Evolutionary conservation across 2,113 vertebrate species (phyloP), one percentile per base, ranked within the genome.

Genomic region (Steatornis caripensis): DNA sequence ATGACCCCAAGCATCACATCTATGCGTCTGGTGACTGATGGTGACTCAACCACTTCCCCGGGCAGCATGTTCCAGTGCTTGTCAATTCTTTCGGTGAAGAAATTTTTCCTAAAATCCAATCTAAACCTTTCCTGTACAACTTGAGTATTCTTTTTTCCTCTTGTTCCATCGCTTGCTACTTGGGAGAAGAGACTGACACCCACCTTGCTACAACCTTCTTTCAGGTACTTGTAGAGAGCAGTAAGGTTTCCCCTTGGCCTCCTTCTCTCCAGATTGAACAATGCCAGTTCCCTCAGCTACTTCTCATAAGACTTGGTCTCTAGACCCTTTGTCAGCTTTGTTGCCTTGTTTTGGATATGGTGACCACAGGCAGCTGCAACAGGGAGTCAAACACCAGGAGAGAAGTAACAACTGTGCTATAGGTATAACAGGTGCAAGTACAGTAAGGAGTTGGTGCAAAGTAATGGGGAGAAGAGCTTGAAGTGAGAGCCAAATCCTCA

Each of bases 171-270:
- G 0, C 16, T 27, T 41, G 6, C 26, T 58, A 13, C 27, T 15
- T 53, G n/a, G 34, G 4, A 62, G 27, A 58, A 58, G 23, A 20
- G 29, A 55, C 6, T 2, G 0, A 68, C 5, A 0, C 6, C 8
- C 6, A 43, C 4, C 12, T 53, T 0, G 0, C 30, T 58, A 20
- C 12, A 15, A 12, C 10, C 5, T 69, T 9, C 14, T 69, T 87
- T 46, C 22, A 57, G 5, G 34, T 8, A 15, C 4, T 2, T 41
- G 29, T 17, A 36, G 34, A 74, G 10, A 49, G 41, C 41, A 43
- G 15, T 43, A 43, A 43, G 18, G 16, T 57, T 46, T 30, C 34
- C 24, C 7, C 5, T 48, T 3, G 84, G 13, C 8, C 27, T 76
- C 30, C 10, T 62, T 39, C 75, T 68, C 41, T 57, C 6, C 58